A percentile compares a stretch with the other conserved stretches of the same genome.
Conservation (phyloP, 2,113 vertebrate genomes). For the Rhinolophus ferrumequinum region DNA sequence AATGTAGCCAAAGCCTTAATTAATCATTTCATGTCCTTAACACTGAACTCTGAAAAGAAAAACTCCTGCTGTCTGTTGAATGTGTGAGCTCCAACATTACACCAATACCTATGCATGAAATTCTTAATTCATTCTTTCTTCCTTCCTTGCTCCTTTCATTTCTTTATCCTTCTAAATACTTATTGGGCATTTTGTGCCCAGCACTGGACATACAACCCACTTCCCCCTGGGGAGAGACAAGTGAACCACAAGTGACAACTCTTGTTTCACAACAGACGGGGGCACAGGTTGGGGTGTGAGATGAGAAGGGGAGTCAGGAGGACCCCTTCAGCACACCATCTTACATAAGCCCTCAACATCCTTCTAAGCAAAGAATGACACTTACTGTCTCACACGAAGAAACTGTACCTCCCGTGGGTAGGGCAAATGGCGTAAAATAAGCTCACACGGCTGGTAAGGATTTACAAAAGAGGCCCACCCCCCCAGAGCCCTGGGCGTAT, state of each 20-base stretch:
- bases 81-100: constrained; percentile 38
- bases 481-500: not conserved
- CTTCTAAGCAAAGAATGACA: not conserved
- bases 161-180: not conserved
- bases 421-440: not conserved
- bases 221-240: not conserved
- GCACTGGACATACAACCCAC: not conserved
- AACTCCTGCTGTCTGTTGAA: constrained; percentile 29
- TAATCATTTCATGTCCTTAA: constrained; percentile 26
- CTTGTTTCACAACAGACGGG: not conserved
- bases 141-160: not conserved
- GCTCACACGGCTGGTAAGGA: not conserved
- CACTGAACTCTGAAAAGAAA: not conserved
- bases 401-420: not conserved
- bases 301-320: not conserved
- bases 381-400: not conserved
- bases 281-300: not conserved
- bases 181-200: not conserved
- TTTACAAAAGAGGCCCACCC: not conserved
- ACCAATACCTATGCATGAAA: not conserved
- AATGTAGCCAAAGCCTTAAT: constrained; percentile 52
- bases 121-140: not conserved
- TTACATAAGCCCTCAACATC: not conserved
- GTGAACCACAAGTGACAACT: not conserved
- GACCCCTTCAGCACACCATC: not conserved